phyloP scores from a whole-genome alignment of 1,140 invertebrate genomes.

The Brachionus koreanus region DNA sequence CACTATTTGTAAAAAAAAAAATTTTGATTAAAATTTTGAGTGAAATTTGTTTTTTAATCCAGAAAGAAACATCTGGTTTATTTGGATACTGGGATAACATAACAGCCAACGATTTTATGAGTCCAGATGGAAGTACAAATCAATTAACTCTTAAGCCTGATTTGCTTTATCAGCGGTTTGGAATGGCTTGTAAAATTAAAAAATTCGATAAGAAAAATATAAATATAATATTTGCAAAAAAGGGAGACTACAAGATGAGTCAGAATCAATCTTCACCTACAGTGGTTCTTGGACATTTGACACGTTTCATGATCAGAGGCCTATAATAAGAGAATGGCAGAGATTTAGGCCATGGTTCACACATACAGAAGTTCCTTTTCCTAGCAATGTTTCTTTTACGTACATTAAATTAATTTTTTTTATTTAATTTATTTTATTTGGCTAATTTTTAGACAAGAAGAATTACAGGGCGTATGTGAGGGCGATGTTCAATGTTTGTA shows the following conservation, averaged over 20 bases:
- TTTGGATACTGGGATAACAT: conserved; percentile 45
- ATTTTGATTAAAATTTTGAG: background rate
- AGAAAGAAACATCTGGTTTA: conserved; percentile 45
- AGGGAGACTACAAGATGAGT: conserved; percentile 39
- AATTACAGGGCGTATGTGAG: background rate
- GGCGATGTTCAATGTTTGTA: conserved; percentile 37
- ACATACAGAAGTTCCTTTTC: conserved; percentile 39
- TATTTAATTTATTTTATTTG: background rate
- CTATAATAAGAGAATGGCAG: conserved; percentile 35
- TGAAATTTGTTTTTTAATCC: background rate
- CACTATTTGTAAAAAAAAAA: conserved; percentile 36
- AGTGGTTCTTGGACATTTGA: conserved; percentile 44
- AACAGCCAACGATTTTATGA: conserved; percentile 44
- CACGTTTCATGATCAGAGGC: conserved; percentile 40
- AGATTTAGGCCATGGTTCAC: conserved; percentile 43
- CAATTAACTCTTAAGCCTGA: conserved; percentile 40
- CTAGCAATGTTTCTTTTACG: conserved; percentile 42
- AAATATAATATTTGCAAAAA: background rate
- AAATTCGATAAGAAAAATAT: background rate
- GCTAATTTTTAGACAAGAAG: background rate
- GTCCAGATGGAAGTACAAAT: conserved; percentile 36
- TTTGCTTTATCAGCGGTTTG: conserved; percentile 28
- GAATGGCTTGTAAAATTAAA: conserved; percentile 33
- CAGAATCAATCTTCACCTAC: conserved; percentile 38
- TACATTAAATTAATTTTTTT: background rate